Conservation (phyloP, 1,140 invertebrate genomes). For the Akabosia matsudoensis region DNA sequence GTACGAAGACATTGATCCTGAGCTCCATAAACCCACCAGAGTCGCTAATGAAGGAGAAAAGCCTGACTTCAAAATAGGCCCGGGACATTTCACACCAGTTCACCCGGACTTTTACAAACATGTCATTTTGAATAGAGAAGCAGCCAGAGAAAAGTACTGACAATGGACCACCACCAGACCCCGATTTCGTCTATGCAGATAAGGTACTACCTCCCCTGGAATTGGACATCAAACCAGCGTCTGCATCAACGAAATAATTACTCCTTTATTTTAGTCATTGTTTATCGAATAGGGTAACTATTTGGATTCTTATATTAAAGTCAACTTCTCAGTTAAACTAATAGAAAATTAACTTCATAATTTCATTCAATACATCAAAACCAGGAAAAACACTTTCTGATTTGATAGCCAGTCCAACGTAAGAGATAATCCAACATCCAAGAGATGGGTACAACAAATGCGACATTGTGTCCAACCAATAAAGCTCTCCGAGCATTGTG, state of each 20-base stretch:
- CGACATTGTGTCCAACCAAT: no score
- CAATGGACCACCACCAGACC: not conserved
- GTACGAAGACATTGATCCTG: conserved; percentile 19
- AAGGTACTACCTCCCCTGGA: not conserved
- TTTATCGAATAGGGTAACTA: no score
- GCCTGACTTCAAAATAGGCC: conserved; percentile 22
- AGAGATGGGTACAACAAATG: no score
- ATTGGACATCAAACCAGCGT: not conserved
- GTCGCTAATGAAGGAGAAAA: conserved; percentile 35
- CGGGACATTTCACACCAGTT: conserved; percentile 12
- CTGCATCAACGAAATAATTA: not conserved
- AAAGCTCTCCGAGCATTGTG: no score
- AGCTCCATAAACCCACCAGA: not conserved
- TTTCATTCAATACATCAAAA: no score
- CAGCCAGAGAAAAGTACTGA: conserved; percentile 12
- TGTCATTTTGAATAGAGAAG: conserved; percentile 33
- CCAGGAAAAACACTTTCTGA: no score
- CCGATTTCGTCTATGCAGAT: not conserved
- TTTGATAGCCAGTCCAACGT: no score
- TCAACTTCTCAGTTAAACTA: no score
- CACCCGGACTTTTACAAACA: conserved; percentile 27
- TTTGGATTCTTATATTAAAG: no score
- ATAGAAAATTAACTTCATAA: no score
- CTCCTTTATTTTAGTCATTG: no score
- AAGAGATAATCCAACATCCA: no score